These are phyloP conservation scores for Hystrix cristata DNA, from an alignment of 2,113 vertebrate species.

Conservation along the genomic window DNA sequence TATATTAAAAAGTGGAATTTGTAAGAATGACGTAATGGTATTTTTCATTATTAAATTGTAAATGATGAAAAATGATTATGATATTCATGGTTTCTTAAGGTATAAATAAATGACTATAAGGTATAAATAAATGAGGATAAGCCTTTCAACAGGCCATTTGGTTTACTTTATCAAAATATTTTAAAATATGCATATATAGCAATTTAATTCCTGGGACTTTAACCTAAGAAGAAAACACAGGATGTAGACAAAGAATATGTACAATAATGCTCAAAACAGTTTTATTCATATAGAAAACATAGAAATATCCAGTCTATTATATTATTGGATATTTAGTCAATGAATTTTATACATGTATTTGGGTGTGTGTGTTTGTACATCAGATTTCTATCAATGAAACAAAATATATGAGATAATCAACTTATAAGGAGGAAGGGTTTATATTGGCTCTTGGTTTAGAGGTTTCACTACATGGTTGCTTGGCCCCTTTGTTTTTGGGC, in stretches of 20 bases:
- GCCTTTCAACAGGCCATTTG: not conserved
- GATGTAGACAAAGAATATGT: not conserved
- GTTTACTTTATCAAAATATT: conserved; percentile 61
- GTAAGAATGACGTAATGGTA: not conserved
- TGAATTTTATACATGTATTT: not conserved
- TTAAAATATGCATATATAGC: not conserved
- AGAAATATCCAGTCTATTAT: not conserved
- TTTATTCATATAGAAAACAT: conserved; percentile 3
- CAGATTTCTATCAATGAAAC: not conserved
- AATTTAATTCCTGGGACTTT: conserved; percentile 30
- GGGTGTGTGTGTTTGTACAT: not conserved
- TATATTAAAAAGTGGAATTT: conserved; percentile 9
- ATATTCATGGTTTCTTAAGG: not conserved
- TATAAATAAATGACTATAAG: conserved; percentile 9
- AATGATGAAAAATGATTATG: conserved; percentile 32
- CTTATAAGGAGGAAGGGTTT: not conserved
- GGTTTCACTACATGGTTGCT: not conserved
- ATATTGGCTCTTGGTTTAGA: not conserved
- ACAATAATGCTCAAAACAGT: not conserved
- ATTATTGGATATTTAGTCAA: not conserved
- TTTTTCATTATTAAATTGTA: conserved; percentile 51
- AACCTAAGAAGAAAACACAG: not conserved
- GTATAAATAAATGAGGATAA: conserved; percentile 5
- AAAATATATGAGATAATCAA: not conserved
- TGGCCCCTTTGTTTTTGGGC: not conserved